Base-by-base conservation (phyloP, 2,888 invertebrate genomes). In the Acrobasis repandana region DNA sequence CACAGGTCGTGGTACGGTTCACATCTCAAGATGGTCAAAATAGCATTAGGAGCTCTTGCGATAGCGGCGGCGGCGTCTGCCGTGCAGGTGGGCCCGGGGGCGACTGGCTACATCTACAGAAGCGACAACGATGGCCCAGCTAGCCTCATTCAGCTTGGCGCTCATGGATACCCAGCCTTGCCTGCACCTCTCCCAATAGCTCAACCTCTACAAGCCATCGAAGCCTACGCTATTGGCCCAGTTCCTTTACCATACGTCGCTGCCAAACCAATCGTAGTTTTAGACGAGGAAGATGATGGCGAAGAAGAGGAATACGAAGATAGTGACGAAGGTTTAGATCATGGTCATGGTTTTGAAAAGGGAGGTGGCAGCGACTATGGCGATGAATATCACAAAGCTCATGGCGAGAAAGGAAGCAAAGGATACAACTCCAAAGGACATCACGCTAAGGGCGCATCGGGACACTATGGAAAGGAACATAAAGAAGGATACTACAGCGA, bases 321-420 rank as follows among this genome's bases (percentile, higher is more conserved):
- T 43, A 76, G 74, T 47, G 77, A 73, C 51, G 71, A 65, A 6
- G 77, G 68, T 6, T 69, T 75, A 46, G 75, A 62, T n/a, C 72
- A 80, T 8, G 80, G 75, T 2, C 74, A 81, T 16, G 75, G 67
- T 1, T 83, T 76, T 61, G 85, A 86, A 64, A 84, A 87, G 60
- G 93, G 90, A 2, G 92, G 79, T 5, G 93, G 93, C 10, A 90
- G 88, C 46, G 83, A 93, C 57, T 93, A 92, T 71, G 86, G 80
- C 1, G 88, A 90, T 51, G 83, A 88, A 59, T 88, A 92, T 65
- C 90, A 93, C 63, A 82, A 91, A 0, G 90, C 87, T 59, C 85
- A 92, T 33, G 94, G 94, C 0, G 93, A 93, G 63, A 93, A 94
- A 61, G 94, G 93, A 28, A 88, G 88, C 63, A 92, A 93, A 65